These are phyloP conservation scores for Pseudolycoriella hygida DNA, from an alignment of 2,888 invertebrate species.

Conservation along the genomic window DNA sequence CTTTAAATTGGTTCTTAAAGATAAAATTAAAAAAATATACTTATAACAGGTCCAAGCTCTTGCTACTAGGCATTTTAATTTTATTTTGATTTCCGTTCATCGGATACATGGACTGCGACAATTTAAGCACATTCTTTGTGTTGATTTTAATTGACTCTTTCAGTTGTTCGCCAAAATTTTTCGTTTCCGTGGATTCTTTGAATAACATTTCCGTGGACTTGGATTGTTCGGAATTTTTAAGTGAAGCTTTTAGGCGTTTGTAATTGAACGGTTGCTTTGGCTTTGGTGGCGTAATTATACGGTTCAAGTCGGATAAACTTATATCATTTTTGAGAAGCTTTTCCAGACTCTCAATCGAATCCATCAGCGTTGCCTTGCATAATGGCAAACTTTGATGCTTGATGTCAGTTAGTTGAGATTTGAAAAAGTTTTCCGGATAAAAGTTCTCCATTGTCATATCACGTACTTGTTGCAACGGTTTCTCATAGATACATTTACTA, in stretches of 20 bases:
- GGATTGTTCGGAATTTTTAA: not conserved
- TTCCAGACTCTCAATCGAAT: conserved; percentile 28
- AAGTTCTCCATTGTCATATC: not conserved
- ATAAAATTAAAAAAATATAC: too few species aligned
- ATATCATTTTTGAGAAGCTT: conserved; percentile 28
- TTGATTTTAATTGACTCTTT: not conserved
- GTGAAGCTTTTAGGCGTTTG: not conserved
- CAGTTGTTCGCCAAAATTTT: not conserved
- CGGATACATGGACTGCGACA: conserved; percentile 4
- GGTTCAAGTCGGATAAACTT: conserved; percentile 18
- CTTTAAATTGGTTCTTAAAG: too few species aligned
- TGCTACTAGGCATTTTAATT: conserved; percentile 21
- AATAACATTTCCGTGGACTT: not conserved
- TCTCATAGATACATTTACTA: not conserved
- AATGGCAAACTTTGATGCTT: conserved; percentile 10
- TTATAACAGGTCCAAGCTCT: conserved; percentile 23
- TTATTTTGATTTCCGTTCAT: not conserved
- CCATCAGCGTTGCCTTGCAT: conserved; percentile 22
- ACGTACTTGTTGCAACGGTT: not conserved
- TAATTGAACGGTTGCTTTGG: not conserved
- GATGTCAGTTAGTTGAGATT: not conserved
- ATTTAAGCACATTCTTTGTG: conserved; percentile 1
- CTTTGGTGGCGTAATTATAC: not conserved
- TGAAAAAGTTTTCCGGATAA: conserved; percentile 1
- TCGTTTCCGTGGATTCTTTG: not conserved